phyloP scores from a whole-genome alignment of 2,888 invertebrate genomes.

The Ctenicera cuprea region DNA sequence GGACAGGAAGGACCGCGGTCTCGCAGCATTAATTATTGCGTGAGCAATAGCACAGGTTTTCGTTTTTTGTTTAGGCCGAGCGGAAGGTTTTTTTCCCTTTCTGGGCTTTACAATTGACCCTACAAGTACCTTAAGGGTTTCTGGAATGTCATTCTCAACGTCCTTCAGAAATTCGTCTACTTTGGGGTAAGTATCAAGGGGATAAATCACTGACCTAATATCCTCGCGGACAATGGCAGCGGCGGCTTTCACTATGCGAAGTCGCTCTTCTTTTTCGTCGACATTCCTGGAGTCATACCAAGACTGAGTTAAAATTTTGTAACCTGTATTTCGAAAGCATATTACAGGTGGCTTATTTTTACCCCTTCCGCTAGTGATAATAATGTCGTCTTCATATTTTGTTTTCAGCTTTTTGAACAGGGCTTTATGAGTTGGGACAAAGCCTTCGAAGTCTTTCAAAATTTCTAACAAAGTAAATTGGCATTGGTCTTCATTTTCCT shows the following conservation, averaged over 20 bases:
- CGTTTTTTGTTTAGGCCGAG: not conserved
- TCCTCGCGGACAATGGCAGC: not conserved
- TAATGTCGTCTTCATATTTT: constrained; percentile 21
- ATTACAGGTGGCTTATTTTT: constrained; percentile 11
- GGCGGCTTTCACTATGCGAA: not conserved
- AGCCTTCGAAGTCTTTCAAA: not conserved
- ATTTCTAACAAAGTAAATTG: constrained; percentile 13
- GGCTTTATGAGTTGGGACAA: not conserved
- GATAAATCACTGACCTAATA: not conserved
- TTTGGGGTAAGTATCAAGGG: constrained; percentile 3
- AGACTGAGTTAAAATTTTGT: not conserved
- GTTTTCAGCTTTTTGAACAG: constrained; percentile 12
- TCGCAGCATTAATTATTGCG: not conserved
- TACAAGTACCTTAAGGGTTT: no score
- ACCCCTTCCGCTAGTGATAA: constrained; percentile 20
- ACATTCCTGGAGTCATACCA: not conserved
- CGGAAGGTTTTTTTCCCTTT: no score
- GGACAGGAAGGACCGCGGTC: constrained; percentile 12
- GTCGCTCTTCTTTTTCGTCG: no score
- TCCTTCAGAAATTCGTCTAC: not conserved
- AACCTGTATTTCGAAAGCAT: constrained; percentile 25
- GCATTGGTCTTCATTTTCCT: not conserved
- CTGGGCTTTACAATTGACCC: no score
- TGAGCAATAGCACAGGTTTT: not conserved
- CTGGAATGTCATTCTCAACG: constrained; percentile 2